These are phyloP conservation scores for Erebia palarica DNA, from an alignment of 2,888 invertebrate genomes.

Conservation along the genomic window DNA sequence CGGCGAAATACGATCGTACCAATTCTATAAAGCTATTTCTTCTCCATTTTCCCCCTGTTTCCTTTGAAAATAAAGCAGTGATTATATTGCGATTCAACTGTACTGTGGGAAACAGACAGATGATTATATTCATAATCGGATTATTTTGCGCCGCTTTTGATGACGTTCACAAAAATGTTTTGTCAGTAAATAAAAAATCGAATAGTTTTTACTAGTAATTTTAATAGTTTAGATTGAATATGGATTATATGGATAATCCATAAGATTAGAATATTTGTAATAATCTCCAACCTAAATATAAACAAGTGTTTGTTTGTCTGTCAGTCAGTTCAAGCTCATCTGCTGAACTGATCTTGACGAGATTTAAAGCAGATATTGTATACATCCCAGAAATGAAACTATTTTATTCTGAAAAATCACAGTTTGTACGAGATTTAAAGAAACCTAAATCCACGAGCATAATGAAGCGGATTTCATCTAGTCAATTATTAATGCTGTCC, in stretches of 20 bases:
- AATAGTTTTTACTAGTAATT: not conserved
- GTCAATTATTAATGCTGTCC: no score
- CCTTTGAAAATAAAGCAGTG: constrained; percentile 27
- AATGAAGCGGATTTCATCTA: no score
- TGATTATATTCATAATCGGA: constrained; percentile 35
- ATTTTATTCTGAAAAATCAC: no score
- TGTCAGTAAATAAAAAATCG: not conserved
- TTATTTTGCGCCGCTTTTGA: constrained; percentile 28
- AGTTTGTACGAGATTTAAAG: no score
- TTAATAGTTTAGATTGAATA: not conserved
- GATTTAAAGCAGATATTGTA: no score
- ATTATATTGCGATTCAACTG: constrained; percentile 23
- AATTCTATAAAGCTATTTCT: constrained; percentile 12
- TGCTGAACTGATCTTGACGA: no score
- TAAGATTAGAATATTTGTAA: no score
- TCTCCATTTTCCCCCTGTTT: constrained; percentile 30
- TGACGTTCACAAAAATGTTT: constrained; percentile 25
- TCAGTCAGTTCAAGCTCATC: no score
- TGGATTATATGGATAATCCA: not conserved
- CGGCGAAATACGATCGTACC: not conserved
- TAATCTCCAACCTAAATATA: no score
- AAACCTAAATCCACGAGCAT: no score
- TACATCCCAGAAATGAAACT: no score
- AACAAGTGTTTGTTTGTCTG: no score
- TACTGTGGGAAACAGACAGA: constrained; percentile 33